Conservation (phyloP, 2,888 invertebrate species). For the Yponomeuta plumbellus region DNA sequence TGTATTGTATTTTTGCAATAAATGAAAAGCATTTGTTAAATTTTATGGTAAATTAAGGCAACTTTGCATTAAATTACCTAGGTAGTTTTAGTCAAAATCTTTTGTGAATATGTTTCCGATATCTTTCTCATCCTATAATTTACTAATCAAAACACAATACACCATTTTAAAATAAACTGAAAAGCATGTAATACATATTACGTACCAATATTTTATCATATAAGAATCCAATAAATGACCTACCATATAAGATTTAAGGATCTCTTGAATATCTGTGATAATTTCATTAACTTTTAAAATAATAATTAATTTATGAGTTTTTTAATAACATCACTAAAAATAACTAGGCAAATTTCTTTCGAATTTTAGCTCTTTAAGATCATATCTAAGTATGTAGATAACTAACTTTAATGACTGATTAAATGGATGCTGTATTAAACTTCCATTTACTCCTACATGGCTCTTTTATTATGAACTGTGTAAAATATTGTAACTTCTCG, state of each 20-base stretch:
- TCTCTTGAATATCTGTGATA: constrained; percentile 76
- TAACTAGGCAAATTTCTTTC: constrained; percentile 11
- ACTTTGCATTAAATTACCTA: background rate
- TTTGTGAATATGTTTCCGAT: too few species aligned
- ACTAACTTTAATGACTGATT: constrained; percentile 41
- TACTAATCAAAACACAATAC: background rate
- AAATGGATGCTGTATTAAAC: constrained; percentile 52
- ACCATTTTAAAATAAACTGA: constrained; percentile 2
- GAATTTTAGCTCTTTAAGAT: constrained; percentile 13
- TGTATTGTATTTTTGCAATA: background rate
- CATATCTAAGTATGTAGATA: background rate
- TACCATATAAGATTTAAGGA: constrained; percentile 70
- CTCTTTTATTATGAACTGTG: constrained; percentile 10
- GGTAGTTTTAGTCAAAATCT: background rate
- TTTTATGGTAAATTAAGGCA: background rate
- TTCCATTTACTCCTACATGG: constrained; percentile 17
- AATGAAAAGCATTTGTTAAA: background rate
- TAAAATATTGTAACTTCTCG: too few species aligned
- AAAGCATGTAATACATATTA: background rate
- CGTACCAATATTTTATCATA: constrained; percentile 1
- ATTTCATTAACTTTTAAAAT: constrained; percentile 61
- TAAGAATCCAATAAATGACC: constrained; percentile 35
- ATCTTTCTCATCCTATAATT: background rate
- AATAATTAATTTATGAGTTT: constrained; percentile 64
- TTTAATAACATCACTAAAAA: constrained; percentile 41